Conservation (phyloP, 2,113 vertebrate species). For the Thalassoma bifasciatum region DNA sequence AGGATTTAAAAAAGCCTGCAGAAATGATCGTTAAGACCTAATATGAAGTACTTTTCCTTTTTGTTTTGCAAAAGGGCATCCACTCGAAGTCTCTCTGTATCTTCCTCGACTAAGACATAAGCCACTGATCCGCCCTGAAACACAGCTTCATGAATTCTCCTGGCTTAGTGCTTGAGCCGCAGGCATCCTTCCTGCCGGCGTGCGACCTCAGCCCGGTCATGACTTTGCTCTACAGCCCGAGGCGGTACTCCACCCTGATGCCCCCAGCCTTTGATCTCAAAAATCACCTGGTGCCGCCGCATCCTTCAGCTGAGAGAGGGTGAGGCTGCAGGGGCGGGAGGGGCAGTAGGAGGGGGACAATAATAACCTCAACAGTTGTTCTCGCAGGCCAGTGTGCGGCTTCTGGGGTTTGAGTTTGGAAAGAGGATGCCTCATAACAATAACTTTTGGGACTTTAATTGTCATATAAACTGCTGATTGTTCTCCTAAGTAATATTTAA, state of each 20-base stretch:
- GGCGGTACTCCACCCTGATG: slow-evolving; percentile 51
- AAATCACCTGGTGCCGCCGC: slow-evolving; percentile 59
- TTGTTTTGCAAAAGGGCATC: not conserved
- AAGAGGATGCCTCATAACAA: not conserved
- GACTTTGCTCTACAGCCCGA: slow-evolving; percentile 25
- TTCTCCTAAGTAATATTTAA: no score
- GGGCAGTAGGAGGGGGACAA: slow-evolving; percentile 30
- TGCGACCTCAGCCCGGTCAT: slow-evolving; percentile 2
- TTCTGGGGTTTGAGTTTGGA: slow-evolving; percentile 6
- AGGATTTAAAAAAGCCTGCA: not conserved
- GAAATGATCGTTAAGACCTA: not conserved
- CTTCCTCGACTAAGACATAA: not conserved
- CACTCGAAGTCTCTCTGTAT: not conserved
- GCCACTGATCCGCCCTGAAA: not conserved
- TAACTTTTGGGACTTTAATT: not conserved
- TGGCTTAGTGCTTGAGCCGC: not conserved
- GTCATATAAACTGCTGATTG: no score
- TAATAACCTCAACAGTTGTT: slow-evolving; percentile 41
- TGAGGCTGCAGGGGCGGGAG: slow-evolving; percentile 44
- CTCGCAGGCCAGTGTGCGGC: not conserved
- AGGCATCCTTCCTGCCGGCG: not conserved
- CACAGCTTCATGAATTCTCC: not conserved
- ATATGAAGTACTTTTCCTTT: not conserved
- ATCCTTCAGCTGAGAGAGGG: slow-evolving; percentile 13
- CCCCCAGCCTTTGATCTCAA: slow-evolving; percentile 65